phyloP scores from a whole-genome alignment of 1,140 invertebrate genomes.

The Cheumatopsyche charites region DNA sequence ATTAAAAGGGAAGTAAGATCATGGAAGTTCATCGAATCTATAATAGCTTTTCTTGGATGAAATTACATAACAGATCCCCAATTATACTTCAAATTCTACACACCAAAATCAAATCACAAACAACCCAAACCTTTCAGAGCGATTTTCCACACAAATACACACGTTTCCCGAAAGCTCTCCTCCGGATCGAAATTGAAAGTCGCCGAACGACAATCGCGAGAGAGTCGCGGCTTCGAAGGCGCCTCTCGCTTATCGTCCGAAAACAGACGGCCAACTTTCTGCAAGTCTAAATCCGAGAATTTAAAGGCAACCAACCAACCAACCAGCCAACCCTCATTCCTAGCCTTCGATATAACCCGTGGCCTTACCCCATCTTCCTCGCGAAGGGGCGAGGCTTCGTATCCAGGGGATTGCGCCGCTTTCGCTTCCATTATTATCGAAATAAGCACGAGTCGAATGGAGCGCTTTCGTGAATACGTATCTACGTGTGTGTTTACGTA shows the following conservation, averaged over 20 bases:
- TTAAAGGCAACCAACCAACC: not conserved
- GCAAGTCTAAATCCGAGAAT: conserved; percentile 37
- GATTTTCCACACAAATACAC: too few relatives aligned
- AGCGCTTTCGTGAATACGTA: too few relatives aligned
- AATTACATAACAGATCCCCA: too few relatives aligned
- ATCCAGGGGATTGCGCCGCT: not conserved
- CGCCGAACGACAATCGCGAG: conserved; percentile 34
- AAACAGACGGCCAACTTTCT: conserved; percentile 44
- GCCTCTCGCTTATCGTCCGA: conserved; percentile 35
- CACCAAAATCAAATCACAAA: too few relatives aligned
- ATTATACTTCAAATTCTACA: too few relatives aligned
- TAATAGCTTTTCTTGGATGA: too few relatives aligned
- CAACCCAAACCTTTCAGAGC: too few relatives aligned
- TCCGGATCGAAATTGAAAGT: conserved; percentile 33
- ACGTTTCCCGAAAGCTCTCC: too few relatives aligned
- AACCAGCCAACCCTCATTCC: not conserved
- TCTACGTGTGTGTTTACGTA: too few relatives aligned
- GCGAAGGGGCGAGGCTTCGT: not conserved
- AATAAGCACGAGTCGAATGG: conserved; percentile 20
- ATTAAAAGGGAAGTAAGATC: too few relatives aligned
- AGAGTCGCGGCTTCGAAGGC: not conserved
- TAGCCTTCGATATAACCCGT: not conserved
- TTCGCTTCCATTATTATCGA: conserved; percentile 29
- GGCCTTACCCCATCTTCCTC: not conserved
- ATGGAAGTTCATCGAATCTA: too few relatives aligned